A percentile compares a stretch with the other conserved stretches of the same genome.
phyloP scores from a whole-genome alignment of 2,888 invertebrate species.

The Callinectes sapidus region DNA sequence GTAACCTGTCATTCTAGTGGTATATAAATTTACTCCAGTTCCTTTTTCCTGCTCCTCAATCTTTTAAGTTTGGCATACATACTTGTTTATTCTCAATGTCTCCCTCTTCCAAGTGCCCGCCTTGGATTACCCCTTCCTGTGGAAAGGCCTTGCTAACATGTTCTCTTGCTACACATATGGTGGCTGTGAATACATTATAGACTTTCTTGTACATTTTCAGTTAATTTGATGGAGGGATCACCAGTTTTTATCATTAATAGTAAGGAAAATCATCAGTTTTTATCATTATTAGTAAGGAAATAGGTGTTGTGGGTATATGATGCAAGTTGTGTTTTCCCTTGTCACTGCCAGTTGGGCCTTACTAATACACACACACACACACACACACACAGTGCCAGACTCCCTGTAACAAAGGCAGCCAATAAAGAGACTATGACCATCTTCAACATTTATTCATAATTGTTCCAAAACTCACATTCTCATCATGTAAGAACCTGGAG shows the following conservation, averaged over 20 bases:
- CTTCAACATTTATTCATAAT: conserved; percentile 70
- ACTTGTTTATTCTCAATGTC: too few relatives aligned
- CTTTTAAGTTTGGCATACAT: too few relatives aligned
- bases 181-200: not conserved
- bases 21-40: too few relatives aligned
- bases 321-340: not conserved
- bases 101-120: too few relatives aligned
- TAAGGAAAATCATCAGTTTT: not conserved
- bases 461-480: conserved; percentile 63
- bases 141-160: too few relatives aligned
- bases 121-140: too few relatives aligned
- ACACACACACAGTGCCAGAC: not conserved
- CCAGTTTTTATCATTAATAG: not conserved
- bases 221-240: not conserved
- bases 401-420: not conserved
- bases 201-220: not conserved
- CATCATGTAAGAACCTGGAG: conserved; percentile 44
- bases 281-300: not conserved
- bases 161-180: not conserved
- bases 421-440: conserved; percentile 39
- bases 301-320: not conserved
- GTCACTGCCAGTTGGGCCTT: not conserved
- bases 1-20: too few relatives aligned
- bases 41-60: too few relatives aligned
- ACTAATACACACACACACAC: not conserved